These are phyloP conservation scores for Strigamia transsilvanica DNA, from an alignment of 2,888 invertebrate species.

Conservation along the genomic window DNA sequence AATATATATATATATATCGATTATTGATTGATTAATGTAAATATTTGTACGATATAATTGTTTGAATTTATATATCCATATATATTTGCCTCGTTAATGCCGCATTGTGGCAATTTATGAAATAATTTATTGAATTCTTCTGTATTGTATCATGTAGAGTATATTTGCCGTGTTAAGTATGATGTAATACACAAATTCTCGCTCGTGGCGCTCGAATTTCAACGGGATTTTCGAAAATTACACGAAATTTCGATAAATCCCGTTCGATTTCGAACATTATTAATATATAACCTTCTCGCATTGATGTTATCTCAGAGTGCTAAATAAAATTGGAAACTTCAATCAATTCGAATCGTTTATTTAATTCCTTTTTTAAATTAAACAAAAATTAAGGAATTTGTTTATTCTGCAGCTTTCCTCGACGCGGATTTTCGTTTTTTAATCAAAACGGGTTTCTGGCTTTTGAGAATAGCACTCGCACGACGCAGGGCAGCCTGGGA, in stretches of 20 bases:
- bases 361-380: background rate
- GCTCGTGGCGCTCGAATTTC: background rate
- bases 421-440: conserved; percentile 72
- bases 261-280: too few relatives aligned
- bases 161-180: background rate
- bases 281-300: too few relatives aligned
- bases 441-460: conserved; percentile 84
- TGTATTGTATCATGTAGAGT: background rate
- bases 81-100: background rate
- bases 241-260: too few relatives aligned
- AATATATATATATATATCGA: background rate
- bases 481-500: conserved; percentile 84
- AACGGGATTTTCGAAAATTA: too few relatives aligned
- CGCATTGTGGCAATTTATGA: background rate
- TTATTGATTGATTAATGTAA: background rate
- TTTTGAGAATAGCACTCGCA: conserved; percentile 90
- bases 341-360: background rate
- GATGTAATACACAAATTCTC: background rate
- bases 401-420: conserved; percentile 80
- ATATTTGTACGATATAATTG: conserved; percentile 23
- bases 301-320: too few relatives aligned
- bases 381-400: background rate
- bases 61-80: conserved; percentile 8
- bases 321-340: background rate
- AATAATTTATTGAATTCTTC: background rate